These are phyloP conservation scores for Dolichotis patagonum DNA, from an alignment of 2,113 vertebrate species.

Conservation along the genomic window DNA sequence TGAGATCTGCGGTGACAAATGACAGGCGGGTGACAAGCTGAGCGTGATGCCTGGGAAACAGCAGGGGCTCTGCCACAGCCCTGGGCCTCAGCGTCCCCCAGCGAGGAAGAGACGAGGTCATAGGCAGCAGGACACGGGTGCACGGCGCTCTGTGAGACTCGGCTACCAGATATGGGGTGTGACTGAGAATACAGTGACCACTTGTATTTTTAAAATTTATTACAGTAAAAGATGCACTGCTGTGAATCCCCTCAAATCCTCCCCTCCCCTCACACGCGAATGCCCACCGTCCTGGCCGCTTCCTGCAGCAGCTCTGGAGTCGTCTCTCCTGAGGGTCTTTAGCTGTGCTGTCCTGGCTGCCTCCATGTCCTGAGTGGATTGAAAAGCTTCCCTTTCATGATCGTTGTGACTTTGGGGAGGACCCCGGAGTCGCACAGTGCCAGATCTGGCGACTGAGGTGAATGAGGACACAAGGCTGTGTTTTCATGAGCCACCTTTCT, in stretches of 20 bases:
- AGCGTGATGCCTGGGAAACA: neutral
- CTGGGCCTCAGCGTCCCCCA: neutral
- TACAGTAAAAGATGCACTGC: neutral
- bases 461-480: neutral
- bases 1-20: neutral
- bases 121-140: neutral
- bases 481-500: neutral
- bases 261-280: too few species aligned
- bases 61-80: fast-evolving
- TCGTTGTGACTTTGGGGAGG: neutral
- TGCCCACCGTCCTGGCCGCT: fast-evolving
- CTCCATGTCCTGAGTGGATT: neutral
- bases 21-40: neutral
- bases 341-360: neutral
- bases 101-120: too few species aligned
- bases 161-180: neutral
- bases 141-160: neutral
- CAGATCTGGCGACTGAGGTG: neutral
- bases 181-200: neutral
- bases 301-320: neutral
- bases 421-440: neutral
- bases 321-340: neutral
- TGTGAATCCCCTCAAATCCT: neutral
- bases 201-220: neutral
- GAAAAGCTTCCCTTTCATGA: neutral